Percentiles rank a stretch among this genome's conserved stretches.
Evolutionary conservation across 1,140 invertebrate species (phyloP).

Genomic region (Drosophila triauraria): DNA sequence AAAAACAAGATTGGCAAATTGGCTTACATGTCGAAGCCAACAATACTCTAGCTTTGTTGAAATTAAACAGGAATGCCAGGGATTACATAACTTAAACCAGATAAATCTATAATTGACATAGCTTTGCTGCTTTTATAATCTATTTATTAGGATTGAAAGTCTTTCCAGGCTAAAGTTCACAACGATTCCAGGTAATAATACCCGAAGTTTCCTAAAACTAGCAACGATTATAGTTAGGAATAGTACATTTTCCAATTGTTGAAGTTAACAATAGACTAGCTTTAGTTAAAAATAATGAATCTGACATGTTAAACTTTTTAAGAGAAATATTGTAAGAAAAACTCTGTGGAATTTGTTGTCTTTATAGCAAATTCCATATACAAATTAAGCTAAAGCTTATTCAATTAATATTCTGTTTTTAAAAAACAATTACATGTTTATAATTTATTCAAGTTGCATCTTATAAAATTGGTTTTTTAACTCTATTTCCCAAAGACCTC

Average conservation of each 20-base stretch:
- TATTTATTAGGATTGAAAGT: neutral
- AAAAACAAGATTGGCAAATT: constrained; percentile 28
- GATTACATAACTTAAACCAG: neutral
- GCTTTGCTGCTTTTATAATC: neutral
- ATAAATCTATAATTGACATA: neutral
- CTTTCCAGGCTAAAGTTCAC: neutral
- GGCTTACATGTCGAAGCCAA: constrained; percentile 14
- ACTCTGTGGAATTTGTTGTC: too few relatives aligned
- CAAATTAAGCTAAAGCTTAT: too few relatives aligned
- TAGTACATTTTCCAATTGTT: neutral
- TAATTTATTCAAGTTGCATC: too few relatives aligned
- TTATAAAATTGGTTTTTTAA: neutral
- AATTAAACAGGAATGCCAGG: neutral
- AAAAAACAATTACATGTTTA: too few relatives aligned
- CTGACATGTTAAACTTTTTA: too few relatives aligned
- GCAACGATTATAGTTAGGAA: neutral
- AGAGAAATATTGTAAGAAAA: too few relatives aligned
- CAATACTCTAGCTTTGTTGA: constrained; percentile 32
- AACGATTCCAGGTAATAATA: neutral
- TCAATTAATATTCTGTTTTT: too few relatives aligned
- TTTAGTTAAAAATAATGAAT: neutral
- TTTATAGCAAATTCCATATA: too few relatives aligned
- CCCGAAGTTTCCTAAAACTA: too few relatives aligned
- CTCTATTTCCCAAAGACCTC: neutral
- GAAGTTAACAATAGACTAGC: too few relatives aligned